Evolutionary conservation across 2,797 vertebrate species (phyloP).

Genomic region (Ceryle rudis): DNA sequence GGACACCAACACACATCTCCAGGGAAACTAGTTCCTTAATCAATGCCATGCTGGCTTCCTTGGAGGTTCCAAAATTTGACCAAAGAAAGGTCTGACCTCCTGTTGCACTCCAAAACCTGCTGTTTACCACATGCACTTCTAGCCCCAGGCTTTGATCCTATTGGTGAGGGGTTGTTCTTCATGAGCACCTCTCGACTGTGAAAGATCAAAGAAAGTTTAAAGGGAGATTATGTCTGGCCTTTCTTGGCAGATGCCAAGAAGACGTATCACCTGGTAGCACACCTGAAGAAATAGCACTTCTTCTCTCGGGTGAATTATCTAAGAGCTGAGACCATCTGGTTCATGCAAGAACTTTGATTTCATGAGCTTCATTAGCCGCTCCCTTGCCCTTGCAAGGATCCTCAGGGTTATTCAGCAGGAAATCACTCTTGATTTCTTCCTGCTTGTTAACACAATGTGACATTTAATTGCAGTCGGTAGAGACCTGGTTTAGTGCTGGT

Average conservation of each 20-base stretch:
- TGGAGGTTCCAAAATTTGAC: not conserved
- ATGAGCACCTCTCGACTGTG: not conserved
- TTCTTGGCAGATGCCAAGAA: slow-evolving; percentile 6
- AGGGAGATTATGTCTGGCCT: not conserved
- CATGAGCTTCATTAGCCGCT: not conserved
- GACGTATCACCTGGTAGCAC: not conserved
- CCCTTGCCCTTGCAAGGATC: slow-evolving; percentile 22
- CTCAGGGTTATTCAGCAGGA: not conserved
- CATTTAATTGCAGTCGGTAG: slow-evolving; percentile 29
- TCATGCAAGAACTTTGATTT: slow-evolving; percentile 17
- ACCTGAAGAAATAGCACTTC: slow-evolving; percentile 38
- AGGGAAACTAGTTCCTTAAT: not conserved
- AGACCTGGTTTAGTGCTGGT: not conserved
- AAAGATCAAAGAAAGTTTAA: not conserved
- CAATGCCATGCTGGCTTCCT: not conserved
- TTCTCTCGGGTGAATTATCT: slow-evolving; percentile 34
- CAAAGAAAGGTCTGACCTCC: not conserved
- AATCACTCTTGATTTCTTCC: slow-evolving; percentile 12
- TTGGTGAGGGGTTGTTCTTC: not conserved
- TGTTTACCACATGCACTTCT: not conserved
- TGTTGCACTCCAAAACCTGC: not conserved
- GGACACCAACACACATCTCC: not conserved
- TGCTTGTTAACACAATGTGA: slow-evolving; percentile 44
- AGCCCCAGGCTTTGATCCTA: not conserved
- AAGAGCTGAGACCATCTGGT: slow-evolving; percentile 39